Evolutionary conservation across 2,113 vertebrate species (phyloP).

Genomic region (Gobiocypris rarus): DNA sequence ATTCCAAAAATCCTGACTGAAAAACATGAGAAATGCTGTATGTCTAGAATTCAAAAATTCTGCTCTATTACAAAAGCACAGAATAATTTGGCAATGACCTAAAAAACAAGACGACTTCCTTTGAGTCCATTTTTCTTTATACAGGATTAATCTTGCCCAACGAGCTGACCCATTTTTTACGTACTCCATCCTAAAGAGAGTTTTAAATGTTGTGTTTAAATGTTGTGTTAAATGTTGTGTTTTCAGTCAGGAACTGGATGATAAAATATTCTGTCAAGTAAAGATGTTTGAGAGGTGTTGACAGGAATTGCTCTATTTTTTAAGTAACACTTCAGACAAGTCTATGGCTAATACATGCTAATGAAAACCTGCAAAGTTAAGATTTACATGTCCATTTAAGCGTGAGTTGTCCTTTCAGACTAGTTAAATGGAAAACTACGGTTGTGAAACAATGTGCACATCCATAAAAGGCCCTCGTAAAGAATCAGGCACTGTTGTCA

Average conservation of each 20-base stretch:
- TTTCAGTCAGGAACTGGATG: neutral
- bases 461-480: constrained; percentile 29
- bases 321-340: no score
- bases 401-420: neutral
- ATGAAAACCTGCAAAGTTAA: no score
- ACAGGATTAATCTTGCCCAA: neutral
- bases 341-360: no score
- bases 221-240: neutral
- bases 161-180: neutral
- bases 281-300: neutral
- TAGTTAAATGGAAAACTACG: constrained; percentile 9
- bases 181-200: neutral
- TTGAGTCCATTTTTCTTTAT: neutral
- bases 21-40: constrained; percentile 1
- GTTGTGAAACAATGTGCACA: constrained; percentile 61
- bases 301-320: neutral
- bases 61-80: neutral
- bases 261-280: neutral
- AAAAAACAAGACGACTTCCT: neutral
- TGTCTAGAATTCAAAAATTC: neutral
- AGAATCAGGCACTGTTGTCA: neutral
- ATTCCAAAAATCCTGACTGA: neutral
- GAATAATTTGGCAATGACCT: neutral
- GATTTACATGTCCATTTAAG: no score
- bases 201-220: neutral